These are phyloP conservation scores for Naja naja DNA, from an alignment of 2,113 vertebrate genomes.

Conservation along the genomic window DNA sequence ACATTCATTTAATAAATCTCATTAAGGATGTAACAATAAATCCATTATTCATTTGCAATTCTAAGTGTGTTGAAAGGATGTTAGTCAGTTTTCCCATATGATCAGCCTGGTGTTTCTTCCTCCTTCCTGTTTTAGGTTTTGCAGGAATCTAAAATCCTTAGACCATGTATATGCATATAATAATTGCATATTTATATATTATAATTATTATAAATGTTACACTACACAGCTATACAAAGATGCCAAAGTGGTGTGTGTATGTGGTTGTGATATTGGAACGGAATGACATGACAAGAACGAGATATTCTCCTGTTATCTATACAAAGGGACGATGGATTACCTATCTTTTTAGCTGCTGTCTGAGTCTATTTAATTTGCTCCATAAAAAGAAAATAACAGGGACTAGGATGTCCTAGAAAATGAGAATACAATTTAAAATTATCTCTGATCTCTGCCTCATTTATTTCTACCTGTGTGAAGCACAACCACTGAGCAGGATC, in stretches of 20 bases:
- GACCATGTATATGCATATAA: background rate
- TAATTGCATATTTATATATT: background rate
- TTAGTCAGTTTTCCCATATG: slow-evolving; percentile 40
- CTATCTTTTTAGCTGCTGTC: background rate
- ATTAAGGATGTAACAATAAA: slow-evolving; percentile 64
- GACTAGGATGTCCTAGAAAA: background rate
- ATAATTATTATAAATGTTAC: background rate
- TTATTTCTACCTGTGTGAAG: background rate
- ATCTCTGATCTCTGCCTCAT: background rate
- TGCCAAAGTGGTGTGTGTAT: background rate
- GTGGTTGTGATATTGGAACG: background rate
- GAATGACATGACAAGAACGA: background rate
- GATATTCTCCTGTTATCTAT: background rate
- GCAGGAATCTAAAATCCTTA: slow-evolving; percentile 6
- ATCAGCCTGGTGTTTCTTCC: slow-evolving; percentile 22
- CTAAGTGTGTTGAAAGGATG: slow-evolving; percentile 42
- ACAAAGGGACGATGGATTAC: background rate
- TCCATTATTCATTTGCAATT: slow-evolving; percentile 59
- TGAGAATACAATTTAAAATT: background rate
- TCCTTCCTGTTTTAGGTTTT: slow-evolving; percentile 32
- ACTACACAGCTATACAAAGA: background rate
- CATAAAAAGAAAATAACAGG: background rate
- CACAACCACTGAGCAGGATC: background rate
- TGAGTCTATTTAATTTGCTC: background rate
- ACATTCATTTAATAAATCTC: slow-evolving; percentile 60